Conservation (phyloP, 2,888 invertebrate species). For the Xestia ashworthii region DNA sequence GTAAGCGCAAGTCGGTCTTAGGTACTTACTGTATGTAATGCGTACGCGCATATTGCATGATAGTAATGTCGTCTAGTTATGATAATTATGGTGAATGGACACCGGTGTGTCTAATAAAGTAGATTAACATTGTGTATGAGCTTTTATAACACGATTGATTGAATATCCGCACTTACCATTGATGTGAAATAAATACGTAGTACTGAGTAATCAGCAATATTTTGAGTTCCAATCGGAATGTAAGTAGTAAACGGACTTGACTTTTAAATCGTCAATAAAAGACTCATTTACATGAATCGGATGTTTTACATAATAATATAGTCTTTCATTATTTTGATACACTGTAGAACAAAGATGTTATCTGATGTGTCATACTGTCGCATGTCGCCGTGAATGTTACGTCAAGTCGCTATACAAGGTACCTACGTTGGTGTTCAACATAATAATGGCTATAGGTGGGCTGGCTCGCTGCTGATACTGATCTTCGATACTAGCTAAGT, state of each 20-base stretch:
- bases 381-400: conserved; percentile 40
- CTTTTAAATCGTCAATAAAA: conserved; percentile 18
- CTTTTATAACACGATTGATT: conserved; percentile 1
- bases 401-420: conserved; percentile 1
- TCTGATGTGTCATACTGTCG: conserved; percentile 52
- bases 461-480: not conserved
- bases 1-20: conserved; percentile 29
- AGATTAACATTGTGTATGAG: conserved; percentile 4
- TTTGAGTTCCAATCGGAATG: conserved; percentile 4
- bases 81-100: conserved; percentile 58
- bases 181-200: not conserved
- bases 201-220: not conserved
- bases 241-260: not conserved
- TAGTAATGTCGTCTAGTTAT: conserved; percentile 36
- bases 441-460: not conserved
- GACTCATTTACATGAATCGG: conserved; percentile 17
- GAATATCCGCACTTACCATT: not conserved
- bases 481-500: not conserved
- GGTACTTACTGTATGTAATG: too few species aligned
- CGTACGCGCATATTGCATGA: conserved; percentile 47
- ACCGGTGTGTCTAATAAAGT: conserved; percentile 14
- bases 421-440: not conserved
- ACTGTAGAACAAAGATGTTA: conserved; percentile 41
- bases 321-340: conserved; percentile 45
- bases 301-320: conserved; percentile 35